phyloP scores from a whole-genome alignment of 2,113 vertebrate species.

The Vidua macroura region DNA sequence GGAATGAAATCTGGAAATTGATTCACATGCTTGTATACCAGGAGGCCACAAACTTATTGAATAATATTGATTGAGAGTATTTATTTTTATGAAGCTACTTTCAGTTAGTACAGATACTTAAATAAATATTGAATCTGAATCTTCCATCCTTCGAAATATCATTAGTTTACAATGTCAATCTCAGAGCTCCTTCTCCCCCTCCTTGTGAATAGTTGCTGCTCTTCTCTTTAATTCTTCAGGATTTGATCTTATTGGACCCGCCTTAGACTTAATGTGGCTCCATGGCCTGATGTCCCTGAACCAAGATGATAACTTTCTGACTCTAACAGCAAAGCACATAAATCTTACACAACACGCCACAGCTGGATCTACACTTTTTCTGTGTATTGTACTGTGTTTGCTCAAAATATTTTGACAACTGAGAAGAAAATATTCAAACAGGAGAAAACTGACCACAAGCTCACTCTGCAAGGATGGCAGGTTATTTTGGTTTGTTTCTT shows the following conservation, averaged over 20 bases:
- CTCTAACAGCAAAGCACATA: not conserved
- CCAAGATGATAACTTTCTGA: not conserved
- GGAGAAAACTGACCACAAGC: not conserved
- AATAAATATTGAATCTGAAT: not conserved
- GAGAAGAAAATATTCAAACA: not conserved
- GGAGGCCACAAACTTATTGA: not conserved
- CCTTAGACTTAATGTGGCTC: not conserved
- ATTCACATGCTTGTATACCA: not conserved
- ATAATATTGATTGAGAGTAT: not conserved
- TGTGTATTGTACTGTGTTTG: not conserved
- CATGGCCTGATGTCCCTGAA: not conserved
- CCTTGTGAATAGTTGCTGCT: not conserved
- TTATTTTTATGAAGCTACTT: not conserved
- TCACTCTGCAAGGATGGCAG: not conserved
- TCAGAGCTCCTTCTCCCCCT: not conserved
- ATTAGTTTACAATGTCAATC: not conserved
- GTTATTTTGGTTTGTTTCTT: not conserved
- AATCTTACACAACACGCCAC: not conserved
- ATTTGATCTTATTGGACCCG: fast-evolving
- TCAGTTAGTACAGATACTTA: not conserved
- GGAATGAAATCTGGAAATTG: not conserved
- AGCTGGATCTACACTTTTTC: not conserved
- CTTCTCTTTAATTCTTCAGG: not conserved
- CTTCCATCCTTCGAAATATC: not conserved
- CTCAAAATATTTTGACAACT: not conserved